phyloP scores from a whole-genome alignment of 2,888 invertebrate genomes.

The Craniophora ligustri region DNA sequence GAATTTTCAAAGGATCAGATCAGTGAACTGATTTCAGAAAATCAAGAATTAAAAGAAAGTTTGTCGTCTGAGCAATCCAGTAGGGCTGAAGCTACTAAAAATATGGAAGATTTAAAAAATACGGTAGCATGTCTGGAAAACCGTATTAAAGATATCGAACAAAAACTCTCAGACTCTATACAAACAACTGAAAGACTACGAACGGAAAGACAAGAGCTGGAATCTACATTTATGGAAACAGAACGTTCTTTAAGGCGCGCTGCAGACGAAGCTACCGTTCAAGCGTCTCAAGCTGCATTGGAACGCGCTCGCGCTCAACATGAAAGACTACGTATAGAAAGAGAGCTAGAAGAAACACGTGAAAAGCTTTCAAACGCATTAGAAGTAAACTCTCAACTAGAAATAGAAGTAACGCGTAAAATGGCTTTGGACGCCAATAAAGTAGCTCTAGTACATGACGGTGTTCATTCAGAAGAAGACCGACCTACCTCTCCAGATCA shows the following conservation, averaged over 20 bases:
- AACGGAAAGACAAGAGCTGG: slow-evolving; percentile 78
- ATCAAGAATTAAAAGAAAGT: slow-evolving; percentile 66
- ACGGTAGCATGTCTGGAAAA: slow-evolving; percentile 65
- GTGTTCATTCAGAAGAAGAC: slow-evolving; percentile 75
- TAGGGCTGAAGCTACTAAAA: slow-evolving; percentile 66
- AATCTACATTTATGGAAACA: slow-evolving; percentile 79
- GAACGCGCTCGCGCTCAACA: slow-evolving; percentile 93
- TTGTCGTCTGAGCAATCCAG: slow-evolving; percentile 65
- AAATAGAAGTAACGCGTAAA: slow-evolving; percentile 83
- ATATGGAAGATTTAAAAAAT: slow-evolving; percentile 65
- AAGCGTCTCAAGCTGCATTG: slow-evolving; percentile 92
- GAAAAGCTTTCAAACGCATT: slow-evolving; percentile 77
- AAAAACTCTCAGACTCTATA: slow-evolving; percentile 66
- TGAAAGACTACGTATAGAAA: slow-evolving; percentile 91
- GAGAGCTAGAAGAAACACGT: slow-evolving; percentile 88
- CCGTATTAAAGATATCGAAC: slow-evolving; percentile 72
- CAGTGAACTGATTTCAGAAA: slow-evolving; percentile 69
- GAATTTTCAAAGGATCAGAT: slow-evolving; percentile 73
- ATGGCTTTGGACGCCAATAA: slow-evolving; percentile 71
- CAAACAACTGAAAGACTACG: slow-evolving; percentile 72
- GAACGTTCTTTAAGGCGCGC: slow-evolving; percentile 90
- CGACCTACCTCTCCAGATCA: slow-evolving; percentile 93
- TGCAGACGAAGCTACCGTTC: slow-evolving; percentile 92
- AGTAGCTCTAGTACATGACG: slow-evolving; percentile 70
- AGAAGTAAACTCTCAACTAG: slow-evolving; percentile 75